Percentiles rank a stretch among this genome's conserved stretches.
Evolutionary conservation across 2,797 vertebrate genomes (phyloP).

Genomic region (Tadarida brasiliensis): DNA sequence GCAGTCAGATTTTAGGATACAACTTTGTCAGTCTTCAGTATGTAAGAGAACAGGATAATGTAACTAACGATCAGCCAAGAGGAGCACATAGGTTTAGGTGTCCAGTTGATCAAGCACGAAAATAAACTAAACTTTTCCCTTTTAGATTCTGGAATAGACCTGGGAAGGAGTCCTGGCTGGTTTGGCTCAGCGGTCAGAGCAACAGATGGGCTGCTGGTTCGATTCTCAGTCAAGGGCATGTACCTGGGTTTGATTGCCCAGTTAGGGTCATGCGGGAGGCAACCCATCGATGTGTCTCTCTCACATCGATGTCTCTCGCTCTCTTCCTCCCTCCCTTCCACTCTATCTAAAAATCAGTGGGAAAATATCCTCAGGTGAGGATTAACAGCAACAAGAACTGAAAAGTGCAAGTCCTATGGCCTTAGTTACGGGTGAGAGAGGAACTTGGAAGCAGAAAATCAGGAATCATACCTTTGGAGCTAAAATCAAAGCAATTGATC

Average conservation of each 20-base stretch:
- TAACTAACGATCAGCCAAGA: background rate
- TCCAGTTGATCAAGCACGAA: background rate
- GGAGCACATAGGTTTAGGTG: background rate
- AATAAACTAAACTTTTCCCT: background rate
- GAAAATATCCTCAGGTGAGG: too few species aligned
- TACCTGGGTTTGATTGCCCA: too few species aligned
- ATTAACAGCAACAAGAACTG: background rate
- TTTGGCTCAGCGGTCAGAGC: too few species aligned
- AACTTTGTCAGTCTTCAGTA: background rate
- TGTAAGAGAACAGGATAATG: background rate
- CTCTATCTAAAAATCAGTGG: too few species aligned
- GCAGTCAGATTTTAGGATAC: background rate
- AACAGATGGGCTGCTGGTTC: too few species aligned
- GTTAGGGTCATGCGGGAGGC: too few species aligned
- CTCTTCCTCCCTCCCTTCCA: too few species aligned
- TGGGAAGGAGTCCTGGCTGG: background rate
- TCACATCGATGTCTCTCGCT: too few species aligned
- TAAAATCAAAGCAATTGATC: slow-evolving; percentile 52
- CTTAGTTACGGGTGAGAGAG: background rate
- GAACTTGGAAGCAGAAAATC: background rate
- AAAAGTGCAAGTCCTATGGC: background rate
- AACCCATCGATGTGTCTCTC: too few species aligned
- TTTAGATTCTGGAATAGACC: background rate
- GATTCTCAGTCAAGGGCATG: too few species aligned
- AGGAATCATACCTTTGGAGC: slow-evolving; percentile 14